phyloP scores from a whole-genome alignment of 2,888 invertebrate species.

The Oligia latruncula region DNA sequence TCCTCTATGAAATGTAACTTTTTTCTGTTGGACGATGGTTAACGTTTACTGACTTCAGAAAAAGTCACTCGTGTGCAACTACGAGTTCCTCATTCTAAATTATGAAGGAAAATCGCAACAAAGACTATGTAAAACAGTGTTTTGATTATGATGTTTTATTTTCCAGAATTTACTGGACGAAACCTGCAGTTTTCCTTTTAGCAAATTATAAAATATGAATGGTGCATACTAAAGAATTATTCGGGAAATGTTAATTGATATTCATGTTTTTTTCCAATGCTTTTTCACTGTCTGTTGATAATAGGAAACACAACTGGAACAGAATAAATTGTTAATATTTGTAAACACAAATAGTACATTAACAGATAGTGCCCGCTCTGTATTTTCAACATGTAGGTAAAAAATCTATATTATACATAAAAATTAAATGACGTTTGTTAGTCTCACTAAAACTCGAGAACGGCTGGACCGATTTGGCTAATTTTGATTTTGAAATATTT shows the following conservation, averaged over 20 bases:
- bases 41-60: background rate
- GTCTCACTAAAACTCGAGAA: too few species aligned
- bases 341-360: background rate
- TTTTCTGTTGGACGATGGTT: too few species aligned
- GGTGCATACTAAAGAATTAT: slow-evolving; percentile 28
- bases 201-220: slow-evolving; percentile 55
- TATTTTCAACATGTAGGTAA: background rate
- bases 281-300: slow-evolving; percentile 3
- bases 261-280: slow-evolving; percentile 1
- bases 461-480: too few species aligned
- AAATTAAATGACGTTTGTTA: too few species aligned
- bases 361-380: background rate
- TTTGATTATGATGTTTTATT: slow-evolving; percentile 52
- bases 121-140: slow-evolving; percentile 40
- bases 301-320: background rate
- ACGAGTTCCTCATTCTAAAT: slow-evolving; percentile 16
- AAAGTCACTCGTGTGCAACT: background rate
- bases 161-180: slow-evolving; percentile 32
- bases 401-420: background rate
- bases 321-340: background rate
- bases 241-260: slow-evolving; percentile 25
- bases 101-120: slow-evolving; percentile 41
- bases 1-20: background rate
- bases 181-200: slow-evolving; percentile 55
- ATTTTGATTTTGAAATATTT: too few species aligned